Conservation (phyloP, 2,888 invertebrate genomes). For the Hyposoter didymator region DNA sequence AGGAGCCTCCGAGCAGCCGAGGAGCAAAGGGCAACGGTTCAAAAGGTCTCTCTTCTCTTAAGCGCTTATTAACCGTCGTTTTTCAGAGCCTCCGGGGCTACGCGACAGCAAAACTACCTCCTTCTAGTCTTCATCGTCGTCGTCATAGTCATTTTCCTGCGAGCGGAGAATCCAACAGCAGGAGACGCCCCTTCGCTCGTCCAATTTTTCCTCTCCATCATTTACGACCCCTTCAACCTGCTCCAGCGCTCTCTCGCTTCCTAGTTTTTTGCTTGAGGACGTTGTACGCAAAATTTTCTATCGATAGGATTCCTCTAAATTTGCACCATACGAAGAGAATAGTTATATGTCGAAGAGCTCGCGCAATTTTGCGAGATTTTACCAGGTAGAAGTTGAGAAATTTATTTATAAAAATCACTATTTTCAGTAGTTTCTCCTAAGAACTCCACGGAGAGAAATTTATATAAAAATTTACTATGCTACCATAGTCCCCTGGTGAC, state of each 20-base stretch:
- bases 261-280: background rate
- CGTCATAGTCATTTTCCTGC: conserved; percentile 40
- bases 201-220: conserved; percentile 50
- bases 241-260: conserved; percentile 15
- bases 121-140: conserved; percentile 6
- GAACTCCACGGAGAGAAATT: no score
- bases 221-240: conserved; percentile 5
- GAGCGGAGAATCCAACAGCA: conserved; percentile 21
- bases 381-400: no score
- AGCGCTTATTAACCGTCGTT: conserved; percentile 67
- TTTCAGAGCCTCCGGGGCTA: conserved; percentile 44
- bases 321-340: no score
- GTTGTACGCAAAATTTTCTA: no score
- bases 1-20: background rate
- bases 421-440: no score
- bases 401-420: no score
- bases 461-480: no score
- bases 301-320: no score
- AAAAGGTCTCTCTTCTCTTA: conserved; percentile 48
- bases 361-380: no score
- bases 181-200: conserved; percentile 53
- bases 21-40: conserved; percentile 27
- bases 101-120: conserved; percentile 30
- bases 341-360: no score
- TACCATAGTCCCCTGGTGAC: no score